These are phyloP conservation scores for Anas bahamensis DNA, from an alignment of 2,797 vertebrate genomes.

Conservation along the genomic window DNA sequence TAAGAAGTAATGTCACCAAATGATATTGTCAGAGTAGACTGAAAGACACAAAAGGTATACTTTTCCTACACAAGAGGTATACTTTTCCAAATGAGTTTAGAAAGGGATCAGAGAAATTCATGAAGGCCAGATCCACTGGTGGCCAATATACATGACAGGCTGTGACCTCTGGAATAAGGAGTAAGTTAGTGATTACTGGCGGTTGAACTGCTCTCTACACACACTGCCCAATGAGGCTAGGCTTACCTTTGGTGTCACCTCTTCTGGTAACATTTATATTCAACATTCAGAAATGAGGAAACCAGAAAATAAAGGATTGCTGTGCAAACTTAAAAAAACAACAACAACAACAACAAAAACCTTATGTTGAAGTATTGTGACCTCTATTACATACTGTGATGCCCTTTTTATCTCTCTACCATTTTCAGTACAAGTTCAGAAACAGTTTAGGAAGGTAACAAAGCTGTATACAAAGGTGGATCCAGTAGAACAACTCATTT, in stretches of 20 bases:
- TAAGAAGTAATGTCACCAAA: neutral
- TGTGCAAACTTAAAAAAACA: neutral
- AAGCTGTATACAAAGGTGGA: accelerated
- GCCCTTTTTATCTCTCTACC: neutral
- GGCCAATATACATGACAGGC: neutral
- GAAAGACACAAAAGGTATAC: neutral
- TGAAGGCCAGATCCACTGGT: neutral
- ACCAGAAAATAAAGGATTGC: neutral
- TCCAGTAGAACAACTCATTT: neutral
- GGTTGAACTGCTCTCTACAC: neutral
- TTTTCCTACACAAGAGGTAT: neutral
- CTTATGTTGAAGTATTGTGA: neutral
- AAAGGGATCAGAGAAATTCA: neutral
- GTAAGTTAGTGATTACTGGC: neutral
- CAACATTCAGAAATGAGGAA: neutral
- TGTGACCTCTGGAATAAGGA: neutral
- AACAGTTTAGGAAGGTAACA: neutral
- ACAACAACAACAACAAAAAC: neutral
- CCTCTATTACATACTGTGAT: neutral
- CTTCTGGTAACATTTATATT: neutral
- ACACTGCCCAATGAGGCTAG: neutral
- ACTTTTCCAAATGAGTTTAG: neutral
- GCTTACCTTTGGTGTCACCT: neutral
- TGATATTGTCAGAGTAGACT: neutral
- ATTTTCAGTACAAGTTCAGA: neutral